Evolutionary conservation across 2,797 vertebrate species (phyloP), one percentile per base, ranked within the genome.

Genomic region (Masticophis lateralis): DNA sequence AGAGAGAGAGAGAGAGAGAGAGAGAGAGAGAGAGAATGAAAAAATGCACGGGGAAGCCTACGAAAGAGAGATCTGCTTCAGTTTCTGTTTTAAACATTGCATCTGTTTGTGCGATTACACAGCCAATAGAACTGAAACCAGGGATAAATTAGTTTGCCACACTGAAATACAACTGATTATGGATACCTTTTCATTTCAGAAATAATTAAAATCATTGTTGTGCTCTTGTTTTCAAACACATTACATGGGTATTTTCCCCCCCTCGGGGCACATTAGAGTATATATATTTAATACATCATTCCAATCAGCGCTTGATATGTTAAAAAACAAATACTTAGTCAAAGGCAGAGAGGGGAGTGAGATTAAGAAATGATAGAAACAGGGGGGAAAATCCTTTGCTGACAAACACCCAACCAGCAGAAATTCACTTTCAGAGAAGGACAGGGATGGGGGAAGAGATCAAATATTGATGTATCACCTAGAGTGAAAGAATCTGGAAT

Each of bases 401-500:
- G 94, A 92, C 87, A 94, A 95, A 95, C 4, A 0, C 63, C 13
- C 89, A 93, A 60, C 92, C 10, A 47, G 91, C 32, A 69, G 61
- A 95, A 96, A 74, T 18, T 47, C 0, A 1, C 13, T 92, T 47
- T 95, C 89, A 95, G 57, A 93, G 57, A 69, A 61, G 37, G 74
- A 25, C 37, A 22, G 74, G 37, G 9, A 22, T 22, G 74, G 37
- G 9, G 37, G 20, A 43, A 92, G 63, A 95, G 90, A 94, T 95
- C 94, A 96, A 95, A 96, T 95, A 96, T 74, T 95, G 96, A 96
- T 95, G 95, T 92, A 95, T 43, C 91, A 96, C 91, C 91, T 86
- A 94, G 90, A 93, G 57, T 93, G 83, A 92, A 56, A 74, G 55
- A 25, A 86, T 91, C 87, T 91, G 88, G 91, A 0, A 0, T 51